Evolutionary conservation across 2,888 invertebrate genomes (phyloP).

Genomic region (Itoplectis maculator): DNA sequence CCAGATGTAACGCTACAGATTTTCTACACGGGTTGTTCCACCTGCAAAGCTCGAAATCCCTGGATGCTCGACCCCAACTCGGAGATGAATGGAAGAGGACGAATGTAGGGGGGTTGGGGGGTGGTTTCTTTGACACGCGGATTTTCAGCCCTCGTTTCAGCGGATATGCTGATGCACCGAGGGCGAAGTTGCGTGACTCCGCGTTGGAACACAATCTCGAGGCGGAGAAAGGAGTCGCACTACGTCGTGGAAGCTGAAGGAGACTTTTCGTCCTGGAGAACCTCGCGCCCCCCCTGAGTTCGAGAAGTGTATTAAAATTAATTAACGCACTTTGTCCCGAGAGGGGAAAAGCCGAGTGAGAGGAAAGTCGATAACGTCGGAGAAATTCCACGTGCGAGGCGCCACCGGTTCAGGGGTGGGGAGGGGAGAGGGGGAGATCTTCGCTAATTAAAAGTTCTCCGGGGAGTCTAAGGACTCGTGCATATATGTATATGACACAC

Average conservation of each 20-base stretch:
- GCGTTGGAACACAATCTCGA: constrained; percentile 9
- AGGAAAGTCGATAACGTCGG: constrained; percentile 21
- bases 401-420: neutral
- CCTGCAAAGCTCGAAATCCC: neutral
- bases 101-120: too few species aligned
- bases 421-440: too few species aligned
- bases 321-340: constrained; percentile 62
- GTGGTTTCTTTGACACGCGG: too few species aligned
- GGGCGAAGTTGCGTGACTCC: constrained; percentile 1
- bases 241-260: constrained; percentile 5
- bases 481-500: neutral
- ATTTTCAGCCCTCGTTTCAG: neutral
- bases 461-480: neutral
- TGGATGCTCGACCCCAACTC: neutral
- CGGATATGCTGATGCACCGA: neutral
- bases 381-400: constrained; percentile 6
- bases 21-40: too few species aligned
- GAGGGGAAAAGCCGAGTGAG: constrained; percentile 38
- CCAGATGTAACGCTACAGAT: too few species aligned
- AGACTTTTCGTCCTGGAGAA: constrained; percentile 3
- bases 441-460: constrained; percentile 8
- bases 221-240: constrained; percentile 1
- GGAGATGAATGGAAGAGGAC: neutral
- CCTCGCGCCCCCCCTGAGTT: neutral
- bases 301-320: constrained; percentile 61